Base-by-base conservation (phyloP, 2,113 vertebrate species). In the Glaucomys volans region DNA sequence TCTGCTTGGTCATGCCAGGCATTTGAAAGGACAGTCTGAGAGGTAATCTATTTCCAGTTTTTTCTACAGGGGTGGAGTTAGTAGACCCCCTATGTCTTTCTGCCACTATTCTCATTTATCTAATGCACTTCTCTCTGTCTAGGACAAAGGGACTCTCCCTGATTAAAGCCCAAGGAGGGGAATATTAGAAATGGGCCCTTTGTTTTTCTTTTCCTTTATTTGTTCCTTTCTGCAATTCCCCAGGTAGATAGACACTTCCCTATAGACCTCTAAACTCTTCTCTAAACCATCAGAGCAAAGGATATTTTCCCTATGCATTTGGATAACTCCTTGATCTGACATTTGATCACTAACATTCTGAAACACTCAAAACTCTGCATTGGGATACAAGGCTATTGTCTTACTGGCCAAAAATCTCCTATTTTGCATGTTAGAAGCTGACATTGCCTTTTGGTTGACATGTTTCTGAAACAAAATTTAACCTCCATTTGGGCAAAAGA, bases 391-490 rank as follows among this genome's bases (percentile, higher is more conserved):
- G 54, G 52, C 35, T 82, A 62, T 91, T 62, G 10, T 66, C 83
- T 89, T 86, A 35, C 47, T 92, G 5, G 24, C 52, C 42, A 5
- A 13, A 84, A 72, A 93, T 74, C 37, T 47, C 24, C 44, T 26
- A 66, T 71, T 92, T 92, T 90, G 32, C 14, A 37, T 62, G 13
- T 76, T 86, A 50, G 30, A 94, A 90, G 37, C 8, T 66, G 40
- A 24, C 18, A 77, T 42, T 94, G 59, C 32, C 79, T 8, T 74
- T 95, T 84, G 24, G 10, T 64, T 84, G 75, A 8, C 40, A 16
- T 87, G 95, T 94, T 90, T 64, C 42, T 37, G n/a, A 90, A 92
- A 93, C n/a, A 71, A 83, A 88, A 77, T 82, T 89, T 86, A 40
- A 44, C 47, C 50, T 81, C 44, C n/a, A 28, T 3, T 85, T 87